phyloP scores from a whole-genome alignment of 2,797 vertebrate genomes.

The Pagetopsis macropterus region DNA sequence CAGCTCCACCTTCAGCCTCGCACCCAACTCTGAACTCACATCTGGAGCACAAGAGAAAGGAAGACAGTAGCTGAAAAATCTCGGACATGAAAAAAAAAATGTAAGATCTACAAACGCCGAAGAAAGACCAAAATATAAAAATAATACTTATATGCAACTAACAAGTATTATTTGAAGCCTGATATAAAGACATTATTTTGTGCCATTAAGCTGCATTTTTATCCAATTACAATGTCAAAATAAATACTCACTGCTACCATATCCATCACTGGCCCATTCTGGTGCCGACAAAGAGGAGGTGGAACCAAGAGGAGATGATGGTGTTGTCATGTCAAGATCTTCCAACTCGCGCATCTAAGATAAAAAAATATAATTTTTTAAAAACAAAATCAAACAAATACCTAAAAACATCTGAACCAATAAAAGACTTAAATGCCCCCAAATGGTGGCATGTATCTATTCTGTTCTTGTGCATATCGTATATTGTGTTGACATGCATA shows the following conservation, averaged over 20 bases:
- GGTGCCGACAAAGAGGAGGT: slow-evolving; percentile 80
- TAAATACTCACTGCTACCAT: slow-evolving; percentile 88
- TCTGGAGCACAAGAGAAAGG: slow-evolving; percentile 74
- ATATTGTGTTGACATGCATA: too few species aligned
- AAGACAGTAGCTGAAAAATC: not conserved
- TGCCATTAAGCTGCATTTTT: not conserved
- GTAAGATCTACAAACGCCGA: not conserved
- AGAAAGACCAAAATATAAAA: not conserved
- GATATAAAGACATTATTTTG: not conserved
- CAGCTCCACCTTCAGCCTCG: slow-evolving; percentile 79
- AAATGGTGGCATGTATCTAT: too few species aligned
- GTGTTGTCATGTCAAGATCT: slow-evolving; percentile 79
- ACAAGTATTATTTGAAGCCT: not conserved
- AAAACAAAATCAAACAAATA: not conserved
- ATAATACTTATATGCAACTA: not conserved
- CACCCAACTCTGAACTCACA: slow-evolving; percentile 82
- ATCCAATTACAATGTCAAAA: not conserved
- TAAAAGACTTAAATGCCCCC: not conserved
- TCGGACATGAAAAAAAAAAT: not conserved
- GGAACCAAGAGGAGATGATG: slow-evolving; percentile 81
- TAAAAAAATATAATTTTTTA: not conserved
- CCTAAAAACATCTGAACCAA: not conserved
- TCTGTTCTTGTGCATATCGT: too few species aligned
- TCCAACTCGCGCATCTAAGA: slow-evolving; percentile 82
- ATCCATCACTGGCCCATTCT: slow-evolving; percentile 83